Evolutionary conservation across 2,797 vertebrate genomes (phyloP), one percentile per base, ranked within the genome.

Genomic region (Dendrocincla tyrannina): DNA sequence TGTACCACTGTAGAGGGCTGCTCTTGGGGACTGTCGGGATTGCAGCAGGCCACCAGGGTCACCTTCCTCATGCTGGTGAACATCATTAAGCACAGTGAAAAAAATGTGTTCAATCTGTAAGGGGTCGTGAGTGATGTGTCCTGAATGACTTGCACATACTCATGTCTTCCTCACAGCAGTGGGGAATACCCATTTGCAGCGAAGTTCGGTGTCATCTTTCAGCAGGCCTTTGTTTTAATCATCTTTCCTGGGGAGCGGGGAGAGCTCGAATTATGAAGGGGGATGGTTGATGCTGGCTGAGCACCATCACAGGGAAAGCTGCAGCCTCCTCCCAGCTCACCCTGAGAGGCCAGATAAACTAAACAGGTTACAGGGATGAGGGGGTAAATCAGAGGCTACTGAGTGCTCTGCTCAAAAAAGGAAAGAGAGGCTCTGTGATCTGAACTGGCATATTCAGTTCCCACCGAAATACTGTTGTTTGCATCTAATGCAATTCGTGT

Each of bases 181-280:
- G 58, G 82, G 85, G 68, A 95, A 81, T 84, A 84, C 68, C 66
- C 23, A 5, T 89, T 75, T 89, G 86, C 49, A 64, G 85, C 64
- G 74, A 95, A 94, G 84, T 88, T 94, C 2, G 15, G 74, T 87
- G 70, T 96, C 80, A 11, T 89, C 93, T 97, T 96, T 95, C 96
- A 96, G 59, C 49, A 37, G 64, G 39, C 17, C 68, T 83, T 95
- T 86, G 50, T 89, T 96, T 95, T 85, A 94, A 88, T 97, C 19
- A 10, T 68, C 46, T 78, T 88, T 93, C 94, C 70, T 77, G 46
- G 72, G 82, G 90, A 84, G 79, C 0, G 0, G 74, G 64, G 66
- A 91, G 73, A 93, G 58, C 37, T 89, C 0, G 0, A 92, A 62
- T 89, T 60, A 44, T 93, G 87, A 72, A 89, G 60, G 75, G 66